Base-by-base conservation (phyloP, 1,140 invertebrate genomes). In the Panagrolaimus sp. region DNA sequence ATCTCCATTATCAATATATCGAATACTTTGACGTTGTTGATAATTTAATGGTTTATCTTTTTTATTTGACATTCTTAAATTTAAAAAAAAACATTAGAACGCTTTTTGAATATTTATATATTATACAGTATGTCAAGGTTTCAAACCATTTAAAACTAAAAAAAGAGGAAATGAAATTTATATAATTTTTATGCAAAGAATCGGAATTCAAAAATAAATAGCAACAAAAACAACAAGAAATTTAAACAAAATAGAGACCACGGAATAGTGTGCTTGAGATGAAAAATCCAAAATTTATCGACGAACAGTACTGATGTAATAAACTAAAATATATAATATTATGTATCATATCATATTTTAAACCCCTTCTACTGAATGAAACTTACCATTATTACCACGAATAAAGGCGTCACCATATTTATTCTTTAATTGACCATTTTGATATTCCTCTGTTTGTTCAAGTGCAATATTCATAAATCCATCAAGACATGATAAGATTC, bases 391-490 rank as follows among this genome's bases (percentile, higher is more conserved):
- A 84, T 98, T 98, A 68, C 96, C 96, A 80, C 96, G 86, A 74
- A 98, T 97, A 81, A 98, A 98, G 8, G 94, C 93, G 88, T 98
- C 95, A 1, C 95, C 96, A 86, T 97, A 98, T 86, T 98, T 99
- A 78, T 98, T 96, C 84, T 98, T 98, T 13, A 99, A 85, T 84
- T 98, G 95, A 1, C 96, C 96, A 85, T 98, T 97, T 0, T 95
- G 90, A 86, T 99, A 99, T 84, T 99, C 96, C 86, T 99, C 96
- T 4, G 96, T 98, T 86, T 99, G 96, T 84, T 99, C 96, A 13
- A 99, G 85, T 9, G 96, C 96, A 80, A 99, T 98, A 84, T 99
- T 99, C 96, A 99, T 98, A 83, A 98, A 99, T 8, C 96, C 96
- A 87, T 99, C 96, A 4, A 99, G 84, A 85, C 94, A 98, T 8